These are phyloP conservation scores for Listrodromus nycthemerus DNA, from an alignment of 2,888 invertebrate species.

Conservation along the genomic window DNA sequence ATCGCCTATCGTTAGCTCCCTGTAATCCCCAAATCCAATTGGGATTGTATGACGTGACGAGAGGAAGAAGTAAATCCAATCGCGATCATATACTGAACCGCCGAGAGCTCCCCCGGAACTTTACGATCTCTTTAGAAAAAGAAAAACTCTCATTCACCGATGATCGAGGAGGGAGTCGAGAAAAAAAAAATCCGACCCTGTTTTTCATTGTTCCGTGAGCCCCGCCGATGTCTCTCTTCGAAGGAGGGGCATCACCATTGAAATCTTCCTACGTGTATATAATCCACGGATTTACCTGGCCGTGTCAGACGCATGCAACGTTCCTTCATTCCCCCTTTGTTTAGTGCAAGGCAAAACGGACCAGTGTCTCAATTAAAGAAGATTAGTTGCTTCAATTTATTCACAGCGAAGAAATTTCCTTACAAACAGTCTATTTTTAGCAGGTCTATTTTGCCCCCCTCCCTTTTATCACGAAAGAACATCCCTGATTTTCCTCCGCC, in stretches of 20 bases:
- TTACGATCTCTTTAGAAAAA: conserved; percentile 18
- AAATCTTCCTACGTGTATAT: conserved; percentile 24
- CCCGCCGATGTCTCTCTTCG: conserved; percentile 15
- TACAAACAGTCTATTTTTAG: too few relatives aligned
- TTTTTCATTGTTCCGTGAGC: conserved; percentile 18
- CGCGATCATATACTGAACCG: conserved; percentile 15
- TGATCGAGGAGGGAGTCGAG: background rate
- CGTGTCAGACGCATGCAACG: conserved; percentile 45
- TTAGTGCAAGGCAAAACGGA: background rate
- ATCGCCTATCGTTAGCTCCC: conserved; percentile 17
- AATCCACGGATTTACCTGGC: conserved; percentile 31
- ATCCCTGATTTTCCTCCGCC: too few relatives aligned
- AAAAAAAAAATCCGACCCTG: conserved; percentile 2
- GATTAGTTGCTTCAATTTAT: background rate
- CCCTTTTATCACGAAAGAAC: too few relatives aligned
- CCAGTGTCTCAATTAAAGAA: background rate
- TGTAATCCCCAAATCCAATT: conserved; percentile 45
- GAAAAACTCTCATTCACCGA: background rate
- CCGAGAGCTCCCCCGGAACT: conserved; percentile 11
- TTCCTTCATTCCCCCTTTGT: conserved; percentile 1
- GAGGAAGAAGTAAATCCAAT: conserved; percentile 39
- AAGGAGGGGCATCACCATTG: conserved; percentile 22
- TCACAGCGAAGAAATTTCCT: too few relatives aligned
- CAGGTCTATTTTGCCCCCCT: too few relatives aligned
- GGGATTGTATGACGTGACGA: conserved; percentile 34